Conservation (phyloP, 2,888 invertebrate genomes). For the Odontocerum albicorne region DNA sequence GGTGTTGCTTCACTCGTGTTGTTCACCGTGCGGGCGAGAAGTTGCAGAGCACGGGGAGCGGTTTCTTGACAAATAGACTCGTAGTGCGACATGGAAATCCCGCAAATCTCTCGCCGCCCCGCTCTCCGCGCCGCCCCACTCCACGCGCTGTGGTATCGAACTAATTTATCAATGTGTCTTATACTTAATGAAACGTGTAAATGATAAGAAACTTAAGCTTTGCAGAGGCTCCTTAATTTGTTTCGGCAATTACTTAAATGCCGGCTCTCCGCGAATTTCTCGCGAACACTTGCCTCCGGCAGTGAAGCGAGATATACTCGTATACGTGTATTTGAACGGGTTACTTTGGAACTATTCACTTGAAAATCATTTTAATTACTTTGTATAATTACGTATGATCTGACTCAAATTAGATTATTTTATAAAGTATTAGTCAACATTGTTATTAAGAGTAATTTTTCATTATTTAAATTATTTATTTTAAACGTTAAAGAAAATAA, state of each 20-base stretch:
- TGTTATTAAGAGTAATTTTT: no score
- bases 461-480: no score
- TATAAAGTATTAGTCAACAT: no score
- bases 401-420: no score
- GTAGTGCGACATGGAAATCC: conserved; percentile 15
- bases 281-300: background rate
- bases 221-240: conserved; percentile 16
- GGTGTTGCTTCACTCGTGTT: background rate
- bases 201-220: conserved; percentile 35
- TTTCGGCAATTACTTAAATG: conserved; percentile 16
- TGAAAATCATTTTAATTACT: no score
- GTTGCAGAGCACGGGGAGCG: conserved; percentile 1
- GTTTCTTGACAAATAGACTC: conserved; percentile 22
- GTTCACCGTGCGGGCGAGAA: background rate
- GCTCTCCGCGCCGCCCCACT: background rate
- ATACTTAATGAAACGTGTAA: conserved; percentile 36
- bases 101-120: conserved; percentile 17
- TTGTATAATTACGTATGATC: no score
- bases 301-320: no score
- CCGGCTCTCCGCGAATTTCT: background rate
- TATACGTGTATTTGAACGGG: no score
- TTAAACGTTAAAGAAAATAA: no score
- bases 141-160: conserved; percentile 19
- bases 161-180: conserved; percentile 34
- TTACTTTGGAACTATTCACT: no score